phyloP scores from a whole-genome alignment of 2,113 vertebrate genomes.

The Chauna torquata region DNA sequence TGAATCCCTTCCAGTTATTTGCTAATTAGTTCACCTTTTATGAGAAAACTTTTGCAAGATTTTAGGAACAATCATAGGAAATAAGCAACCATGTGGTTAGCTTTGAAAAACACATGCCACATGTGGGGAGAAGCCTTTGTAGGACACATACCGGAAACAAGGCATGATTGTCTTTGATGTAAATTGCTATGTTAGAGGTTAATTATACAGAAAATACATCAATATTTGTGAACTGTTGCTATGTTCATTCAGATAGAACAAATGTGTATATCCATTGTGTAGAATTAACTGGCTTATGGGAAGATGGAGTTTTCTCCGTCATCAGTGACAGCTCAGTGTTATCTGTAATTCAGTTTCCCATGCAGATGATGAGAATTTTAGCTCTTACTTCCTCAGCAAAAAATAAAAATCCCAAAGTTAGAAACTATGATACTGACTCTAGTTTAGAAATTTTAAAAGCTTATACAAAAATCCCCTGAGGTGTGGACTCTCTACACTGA shows the following conservation, averaged over 20 bases:
- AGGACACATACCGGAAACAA: not conserved
- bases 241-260: not conserved
- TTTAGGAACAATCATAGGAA: not conserved
- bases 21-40: not conserved
- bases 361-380: not conserved
- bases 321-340: not conserved
- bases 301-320: not conserved
- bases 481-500: not conserved
- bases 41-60: not conserved
- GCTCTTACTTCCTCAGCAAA: not conserved
- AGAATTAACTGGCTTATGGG: not conserved
- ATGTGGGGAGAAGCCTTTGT: not conserved
- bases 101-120: not conserved
- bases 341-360: not conserved
- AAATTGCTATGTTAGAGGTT: not conserved
- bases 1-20: not conserved
- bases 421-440: not conserved
- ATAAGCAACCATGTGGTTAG: not conserved
- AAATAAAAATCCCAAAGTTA: not conserved
- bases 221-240: not conserved
- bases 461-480: not conserved
- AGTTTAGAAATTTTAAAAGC: not conserved
- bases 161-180: not conserved
- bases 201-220: constrained; percentile 3
- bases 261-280: not conserved